phyloP scores from a whole-genome alignment of 2,888 invertebrate genomes.

The Ptilodon capucinus region DNA sequence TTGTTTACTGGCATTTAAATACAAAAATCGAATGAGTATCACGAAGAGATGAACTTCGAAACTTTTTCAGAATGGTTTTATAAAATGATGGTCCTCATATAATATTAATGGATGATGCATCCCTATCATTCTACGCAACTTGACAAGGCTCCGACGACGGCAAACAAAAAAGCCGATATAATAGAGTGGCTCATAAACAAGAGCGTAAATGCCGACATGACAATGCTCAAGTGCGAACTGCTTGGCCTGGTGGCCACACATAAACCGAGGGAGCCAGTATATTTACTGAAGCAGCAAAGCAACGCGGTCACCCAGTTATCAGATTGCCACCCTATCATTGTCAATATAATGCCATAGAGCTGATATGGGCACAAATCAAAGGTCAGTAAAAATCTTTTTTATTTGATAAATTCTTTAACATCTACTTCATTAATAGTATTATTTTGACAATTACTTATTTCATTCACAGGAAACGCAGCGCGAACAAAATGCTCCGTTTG shows the following conservation, averaged over 20 bases:
- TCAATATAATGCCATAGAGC: constrained; percentile 11
- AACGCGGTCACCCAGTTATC: constrained; percentile 17
- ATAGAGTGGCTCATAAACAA: constrained; percentile 10
- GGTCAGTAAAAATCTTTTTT: too few relatives aligned
- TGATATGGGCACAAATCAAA: constrained; percentile 11
- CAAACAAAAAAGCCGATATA: constrained; percentile 16
- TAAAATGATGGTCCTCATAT: too few relatives aligned
- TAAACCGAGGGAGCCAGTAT: constrained; percentile 1
- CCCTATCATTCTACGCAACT: constrained; percentile 15
- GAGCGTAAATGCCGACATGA: constrained; percentile 16
- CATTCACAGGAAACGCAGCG: constrained; percentile 3
- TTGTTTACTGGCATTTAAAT: constrained; percentile 3
- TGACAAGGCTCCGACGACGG: constrained; percentile 12
- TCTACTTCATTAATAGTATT: too few relatives aligned
- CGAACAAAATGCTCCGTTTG: constrained; percentile 2
- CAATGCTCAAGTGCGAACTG: constrained; percentile 18
- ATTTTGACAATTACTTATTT: too few relatives aligned
- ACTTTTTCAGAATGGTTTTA: constrained; percentile 1
- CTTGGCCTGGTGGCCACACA: constrained; percentile 6
- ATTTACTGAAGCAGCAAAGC: constrained; percentile 19
- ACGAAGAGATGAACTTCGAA: constrained; percentile 5
- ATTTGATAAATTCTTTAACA: too few relatives aligned
- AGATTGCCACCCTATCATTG: constrained; percentile 16
- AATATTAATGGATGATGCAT: constrained; percentile 9
- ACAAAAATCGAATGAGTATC: constrained; percentile 5